These are phyloP conservation scores for Hirtodrosophila confusa DNA, from an alignment of 2,888 invertebrate species.

Conservation along the genomic window DNA sequence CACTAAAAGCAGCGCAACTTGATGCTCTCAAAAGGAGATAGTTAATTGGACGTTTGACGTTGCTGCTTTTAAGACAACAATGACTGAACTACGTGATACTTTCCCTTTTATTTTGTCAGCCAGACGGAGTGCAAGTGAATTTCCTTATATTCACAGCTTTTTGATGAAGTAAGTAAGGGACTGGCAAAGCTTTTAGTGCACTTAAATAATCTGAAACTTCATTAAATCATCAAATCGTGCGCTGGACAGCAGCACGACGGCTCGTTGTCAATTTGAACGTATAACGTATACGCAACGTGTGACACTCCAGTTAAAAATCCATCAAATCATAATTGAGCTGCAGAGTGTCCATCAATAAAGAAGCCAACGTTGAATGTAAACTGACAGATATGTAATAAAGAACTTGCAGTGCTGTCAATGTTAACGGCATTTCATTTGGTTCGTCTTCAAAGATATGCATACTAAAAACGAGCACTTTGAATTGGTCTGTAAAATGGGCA, in stretches of 20 bases:
- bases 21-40: neutral
- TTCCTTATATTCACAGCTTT: neutral
- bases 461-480: too few species aligned
- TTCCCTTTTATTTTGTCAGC: neutral
- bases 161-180: too few species aligned
- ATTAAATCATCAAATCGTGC: neutral
- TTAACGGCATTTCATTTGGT: too few species aligned
- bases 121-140: neutral
- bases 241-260: neutral
- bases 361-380: conserved; percentile 14
- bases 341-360: conserved; percentile 39
- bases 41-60: neutral
- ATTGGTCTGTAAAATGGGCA: too few species aligned
- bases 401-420: neutral
- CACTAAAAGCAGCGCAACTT: conserved; percentile 6
- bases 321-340: conserved; percentile 50
- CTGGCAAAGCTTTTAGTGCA: conserved; percentile 25
- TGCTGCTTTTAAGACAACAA: neutral
- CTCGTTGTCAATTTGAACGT: conserved; percentile 8
- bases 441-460: too few species aligned
- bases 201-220: conserved; percentile 26
- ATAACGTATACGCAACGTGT: conserved; percentile 43
- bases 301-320: conserved; percentile 29
- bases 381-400: conserved; percentile 11
- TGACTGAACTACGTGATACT: neutral